Percentiles rank a stretch among this genome's conserved stretches.
Evolutionary conservation across 2,888 invertebrate genomes (phyloP).

Genomic region (Pseudococcus viburni): DNA sequence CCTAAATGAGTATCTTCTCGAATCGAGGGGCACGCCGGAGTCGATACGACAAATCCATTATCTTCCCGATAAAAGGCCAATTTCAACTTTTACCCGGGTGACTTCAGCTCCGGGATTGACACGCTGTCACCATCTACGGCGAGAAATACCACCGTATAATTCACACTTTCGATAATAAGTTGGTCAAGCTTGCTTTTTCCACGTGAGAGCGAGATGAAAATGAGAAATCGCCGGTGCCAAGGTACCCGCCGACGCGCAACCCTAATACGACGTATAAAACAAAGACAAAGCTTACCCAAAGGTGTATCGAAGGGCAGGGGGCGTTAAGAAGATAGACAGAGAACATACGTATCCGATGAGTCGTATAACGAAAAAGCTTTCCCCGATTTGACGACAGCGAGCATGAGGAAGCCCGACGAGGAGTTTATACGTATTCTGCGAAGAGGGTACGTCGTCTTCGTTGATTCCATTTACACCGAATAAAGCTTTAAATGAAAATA

Average conservation of each 20-base stretch:
- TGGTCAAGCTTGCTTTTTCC: background rate
- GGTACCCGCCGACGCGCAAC: background rate
- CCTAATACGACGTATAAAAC: slow-evolving; percentile 18
- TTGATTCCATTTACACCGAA: slow-evolving; percentile 55
- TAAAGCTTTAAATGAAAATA: slow-evolving; percentile 66
- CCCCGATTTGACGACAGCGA: slow-evolving; percentile 23
- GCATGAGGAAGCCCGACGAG: background rate
- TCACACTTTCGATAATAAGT: slow-evolving; percentile 15
- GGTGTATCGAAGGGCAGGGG: background rate
- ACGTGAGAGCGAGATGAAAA: background rate
- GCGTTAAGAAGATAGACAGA: background rate
- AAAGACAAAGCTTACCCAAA: slow-evolving; percentile 21
- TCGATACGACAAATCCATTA: slow-evolving; percentile 18
- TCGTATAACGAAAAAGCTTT: slow-evolving; percentile 51
- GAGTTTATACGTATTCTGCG: background rate
- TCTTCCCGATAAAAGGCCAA: slow-evolving; percentile 14
- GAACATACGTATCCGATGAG: slow-evolving; percentile 30
- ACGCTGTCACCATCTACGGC: background rate
- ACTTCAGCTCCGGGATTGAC: slow-evolving; percentile 14
- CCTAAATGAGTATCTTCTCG: slow-evolving; percentile 22
- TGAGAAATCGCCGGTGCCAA: background rate
- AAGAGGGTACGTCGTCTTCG: slow-evolving; percentile 40
- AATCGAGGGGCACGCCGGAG: background rate
- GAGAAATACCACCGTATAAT: slow-evolving; percentile 21
- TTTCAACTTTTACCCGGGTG: slow-evolving; percentile 19